phyloP scores from a whole-genome alignment of 2,113 vertebrate genomes.

The Passer domesticus region DNA sequence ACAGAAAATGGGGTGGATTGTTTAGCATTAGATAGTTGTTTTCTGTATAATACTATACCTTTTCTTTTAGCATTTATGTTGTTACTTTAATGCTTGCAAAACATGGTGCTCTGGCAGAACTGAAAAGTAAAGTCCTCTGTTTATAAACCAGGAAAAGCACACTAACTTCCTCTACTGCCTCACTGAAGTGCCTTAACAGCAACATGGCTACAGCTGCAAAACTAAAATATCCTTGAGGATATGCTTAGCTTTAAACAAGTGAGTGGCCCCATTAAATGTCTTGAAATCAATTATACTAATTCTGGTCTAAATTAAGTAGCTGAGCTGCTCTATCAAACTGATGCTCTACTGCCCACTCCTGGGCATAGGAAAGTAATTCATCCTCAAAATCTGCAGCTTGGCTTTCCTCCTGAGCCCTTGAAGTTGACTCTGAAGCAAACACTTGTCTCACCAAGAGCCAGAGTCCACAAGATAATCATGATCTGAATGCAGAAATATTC shows the following conservation, averaged over 20 bases:
- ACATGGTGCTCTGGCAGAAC: not conserved
- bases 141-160: not conserved
- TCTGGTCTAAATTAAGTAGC: not conserved
- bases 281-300: slow-evolving; percentile 12
- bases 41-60: not conserved
- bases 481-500: not conserved
- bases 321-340: not conserved
- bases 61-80: not conserved
- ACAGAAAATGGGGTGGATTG: not conserved
- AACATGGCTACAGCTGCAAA: not conserved
- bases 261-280: not conserved
- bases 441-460: not conserved
- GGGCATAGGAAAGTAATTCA: not conserved
- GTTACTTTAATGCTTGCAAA: not conserved
- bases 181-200: not conserved
- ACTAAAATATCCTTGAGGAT: not conserved
- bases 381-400: not conserved
- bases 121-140: not conserved
- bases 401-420: not conserved
- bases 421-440: not conserved
- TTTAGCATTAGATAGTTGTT: not conserved
- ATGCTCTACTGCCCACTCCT: slow-evolving; percentile 54
- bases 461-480: not conserved
- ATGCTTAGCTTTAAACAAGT: not conserved
- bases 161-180: not conserved